phyloP scores from a whole-genome alignment of 1,140 invertebrate genomes.

The Meloidogyne exigua region DNA sequence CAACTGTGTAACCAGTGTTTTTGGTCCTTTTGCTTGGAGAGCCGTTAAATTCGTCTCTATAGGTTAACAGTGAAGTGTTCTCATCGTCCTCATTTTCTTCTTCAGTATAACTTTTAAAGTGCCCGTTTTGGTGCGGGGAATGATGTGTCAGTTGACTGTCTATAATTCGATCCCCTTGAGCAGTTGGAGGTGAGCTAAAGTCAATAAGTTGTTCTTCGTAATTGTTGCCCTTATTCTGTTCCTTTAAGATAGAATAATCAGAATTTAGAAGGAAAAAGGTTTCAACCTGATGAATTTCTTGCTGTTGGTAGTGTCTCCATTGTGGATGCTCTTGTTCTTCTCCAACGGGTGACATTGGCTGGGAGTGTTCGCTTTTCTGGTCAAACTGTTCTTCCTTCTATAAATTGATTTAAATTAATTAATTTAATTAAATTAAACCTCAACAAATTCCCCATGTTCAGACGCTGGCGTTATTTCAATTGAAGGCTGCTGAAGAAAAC shows the following conservation, averaged over 20 bases:
- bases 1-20: background rate
- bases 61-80: background rate
- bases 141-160: background rate
- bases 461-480: slow-evolving; percentile 46
- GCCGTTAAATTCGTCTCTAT: background rate
- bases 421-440: too few relatives aligned
- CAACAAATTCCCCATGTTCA: slow-evolving; percentile 34
- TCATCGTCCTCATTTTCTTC: background rate
- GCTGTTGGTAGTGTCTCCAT: background rate
- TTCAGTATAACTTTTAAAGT: background rate
- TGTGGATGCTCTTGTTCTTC: background rate
- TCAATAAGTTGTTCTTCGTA: background rate
- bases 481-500: slow-evolving; percentile 31
- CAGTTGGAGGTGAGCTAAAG: background rate
- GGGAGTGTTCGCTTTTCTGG: background rate
- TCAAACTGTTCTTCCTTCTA: background rate
- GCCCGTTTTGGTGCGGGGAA: background rate
- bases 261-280: background rate
- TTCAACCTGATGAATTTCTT: background rate
- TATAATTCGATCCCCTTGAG: background rate
- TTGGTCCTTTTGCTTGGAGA: background rate
- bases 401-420: background rate
- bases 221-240: background rate
- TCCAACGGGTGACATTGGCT: background rate
- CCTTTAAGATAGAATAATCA: background rate